These are phyloP conservation scores for Archocentrus centrarchus DNA, from an alignment of 2,113 vertebrate genomes.

Conservation along the genomic window DNA sequence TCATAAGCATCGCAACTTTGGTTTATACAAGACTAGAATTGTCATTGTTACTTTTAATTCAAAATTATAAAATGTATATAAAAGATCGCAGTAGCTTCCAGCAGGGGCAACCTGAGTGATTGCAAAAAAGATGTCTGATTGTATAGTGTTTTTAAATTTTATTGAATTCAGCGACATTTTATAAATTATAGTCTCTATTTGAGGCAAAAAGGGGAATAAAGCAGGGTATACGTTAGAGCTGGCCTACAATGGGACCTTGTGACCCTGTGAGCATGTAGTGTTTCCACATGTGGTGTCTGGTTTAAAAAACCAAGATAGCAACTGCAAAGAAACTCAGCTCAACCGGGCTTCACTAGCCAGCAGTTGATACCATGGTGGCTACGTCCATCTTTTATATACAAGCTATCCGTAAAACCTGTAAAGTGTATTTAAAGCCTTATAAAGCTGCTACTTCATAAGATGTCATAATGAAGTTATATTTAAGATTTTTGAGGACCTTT, in stretches of 20 bases:
- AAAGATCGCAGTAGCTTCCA: not conserved
- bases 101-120: not conserved
- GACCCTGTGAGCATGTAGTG: not conserved
- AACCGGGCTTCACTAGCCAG: too few relatives aligned
- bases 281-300: not conserved
- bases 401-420: not conserved
- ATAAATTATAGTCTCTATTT: not conserved
- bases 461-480: not conserved
- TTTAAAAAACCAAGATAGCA: not conserved
- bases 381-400: not conserved
- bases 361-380: not conserved
- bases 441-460: not conserved
- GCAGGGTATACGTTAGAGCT: not conserved
- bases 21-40: not conserved
- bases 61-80: not conserved
- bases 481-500: not conserved
- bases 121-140: not conserved
- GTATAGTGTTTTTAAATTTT: too few relatives aligned
- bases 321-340: not conserved
- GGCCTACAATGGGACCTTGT: not conserved
- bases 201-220: not conserved
- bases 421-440: not conserved
- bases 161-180: not conserved
- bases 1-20: not conserved
- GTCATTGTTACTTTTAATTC: not conserved